These are phyloP conservation scores for Drosophila carrolli DNA, from an alignment of 1,140 invertebrate species.

Conservation along the genomic window DNA sequence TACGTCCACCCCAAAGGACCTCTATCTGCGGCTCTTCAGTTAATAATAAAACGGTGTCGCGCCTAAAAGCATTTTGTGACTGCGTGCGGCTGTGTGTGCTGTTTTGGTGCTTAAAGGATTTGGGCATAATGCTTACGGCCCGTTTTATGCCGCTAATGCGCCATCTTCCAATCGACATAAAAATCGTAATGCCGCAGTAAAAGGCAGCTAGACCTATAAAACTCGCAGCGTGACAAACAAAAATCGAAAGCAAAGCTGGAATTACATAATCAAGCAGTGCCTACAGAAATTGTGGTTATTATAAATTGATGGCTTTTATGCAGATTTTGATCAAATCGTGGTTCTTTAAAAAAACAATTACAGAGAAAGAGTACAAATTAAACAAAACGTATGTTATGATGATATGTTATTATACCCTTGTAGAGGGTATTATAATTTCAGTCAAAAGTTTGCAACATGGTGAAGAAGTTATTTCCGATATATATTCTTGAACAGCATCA, in stretches of 20 bases:
- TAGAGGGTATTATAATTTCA: too few relatives aligned
- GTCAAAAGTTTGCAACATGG: too few relatives aligned
- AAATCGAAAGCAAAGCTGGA: slow-evolving; percentile 37
- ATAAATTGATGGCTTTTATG: slow-evolving; percentile 1
- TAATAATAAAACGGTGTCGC: slow-evolving; percentile 62
- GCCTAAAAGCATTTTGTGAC: slow-evolving; percentile 51
- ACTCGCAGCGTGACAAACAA: slow-evolving; percentile 51
- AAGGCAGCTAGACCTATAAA: slow-evolving; percentile 50
- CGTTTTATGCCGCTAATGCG: slow-evolving; percentile 75
- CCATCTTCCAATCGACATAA: slow-evolving; percentile 75
- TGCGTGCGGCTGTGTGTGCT: slow-evolving; percentile 8
- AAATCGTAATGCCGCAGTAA: slow-evolving; percentile 51
- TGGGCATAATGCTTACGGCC: slow-evolving; percentile 58
- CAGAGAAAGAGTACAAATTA: too few relatives aligned
- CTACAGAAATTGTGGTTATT: slow-evolving; percentile 12
- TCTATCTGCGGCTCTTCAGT: slow-evolving; percentile 25
- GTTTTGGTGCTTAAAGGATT: slow-evolving; percentile 71
- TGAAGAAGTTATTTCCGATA: too few relatives aligned
- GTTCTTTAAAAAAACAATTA: not conserved
- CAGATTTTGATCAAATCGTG: slow-evolving; percentile 14
- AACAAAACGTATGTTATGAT: too few relatives aligned
- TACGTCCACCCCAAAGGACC: not conserved
- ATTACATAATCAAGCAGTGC: slow-evolving; percentile 22
- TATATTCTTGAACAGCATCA: too few relatives aligned
- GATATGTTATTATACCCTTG: too few relatives aligned